These are phyloP conservation scores for Clunio marinus DNA, from an alignment of 2,888 invertebrate genomes.

Conservation along the genomic window DNA sequence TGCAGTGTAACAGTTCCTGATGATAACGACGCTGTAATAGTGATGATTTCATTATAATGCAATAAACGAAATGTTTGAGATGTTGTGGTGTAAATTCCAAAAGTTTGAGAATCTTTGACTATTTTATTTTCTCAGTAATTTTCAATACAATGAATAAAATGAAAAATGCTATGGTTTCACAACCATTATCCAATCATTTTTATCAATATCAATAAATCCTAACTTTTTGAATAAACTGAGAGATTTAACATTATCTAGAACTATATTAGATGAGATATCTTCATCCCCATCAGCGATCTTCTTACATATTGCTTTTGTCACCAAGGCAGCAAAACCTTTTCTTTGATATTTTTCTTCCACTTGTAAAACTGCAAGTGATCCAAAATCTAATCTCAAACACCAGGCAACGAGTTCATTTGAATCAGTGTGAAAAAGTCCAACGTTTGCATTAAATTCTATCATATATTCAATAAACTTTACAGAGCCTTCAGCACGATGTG, in stretches of 20 bases:
- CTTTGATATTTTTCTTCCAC: conserved; percentile 44
- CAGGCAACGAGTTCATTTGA: conserved; percentile 47
- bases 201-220: conserved; percentile 44
- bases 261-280: conserved; percentile 45
- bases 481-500: conserved; percentile 46
- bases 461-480: conserved; percentile 45
- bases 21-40: too few relatives aligned
- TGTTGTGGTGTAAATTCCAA: too few relatives aligned
- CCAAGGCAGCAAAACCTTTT: conserved; percentile 44
- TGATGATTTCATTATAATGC: too few relatives aligned
- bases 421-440: conserved; percentile 44
- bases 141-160: too few relatives aligned
- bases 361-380: conserved; percentile 45
- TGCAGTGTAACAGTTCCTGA: too few relatives aligned
- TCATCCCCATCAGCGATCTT: conserved; percentile 43
- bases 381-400: conserved; percentile 44
- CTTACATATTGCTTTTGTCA: conserved; percentile 43
- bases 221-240: conserved; percentile 43
- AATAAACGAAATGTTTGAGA: too few relatives aligned
- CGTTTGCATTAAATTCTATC: conserved; percentile 45
- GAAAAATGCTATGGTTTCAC: not conserved
- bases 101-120: too few relatives aligned
- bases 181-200: conserved; percentile 16
- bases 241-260: conserved; percentile 43
- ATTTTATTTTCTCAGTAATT: too few relatives aligned